Percentiles rank a stretch among this genome's conserved stretches.
Evolutionary conservation across 2,797 vertebrate species (phyloP).

Genomic region (Paedocypris micromegethes): DNA sequence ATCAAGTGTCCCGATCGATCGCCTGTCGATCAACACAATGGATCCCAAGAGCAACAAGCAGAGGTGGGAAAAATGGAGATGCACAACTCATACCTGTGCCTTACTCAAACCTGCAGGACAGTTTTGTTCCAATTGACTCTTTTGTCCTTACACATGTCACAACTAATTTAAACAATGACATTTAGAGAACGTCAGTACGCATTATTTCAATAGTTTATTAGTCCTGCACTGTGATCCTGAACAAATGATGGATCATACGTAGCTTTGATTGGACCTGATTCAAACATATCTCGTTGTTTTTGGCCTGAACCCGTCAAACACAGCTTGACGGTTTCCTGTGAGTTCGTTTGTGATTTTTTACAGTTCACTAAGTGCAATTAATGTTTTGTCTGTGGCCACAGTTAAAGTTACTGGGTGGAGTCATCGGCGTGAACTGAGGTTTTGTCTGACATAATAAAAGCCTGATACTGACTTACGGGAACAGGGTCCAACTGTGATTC

Average conservation of each 20-base stretch:
- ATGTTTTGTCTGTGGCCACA: constrained; percentile 28
- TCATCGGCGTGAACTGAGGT: constrained; percentile 17
- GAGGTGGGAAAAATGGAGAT: constrained; percentile 50
- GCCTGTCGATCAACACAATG: constrained; percentile 75
- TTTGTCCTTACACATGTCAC: neutral
- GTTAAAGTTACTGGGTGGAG: constrained; percentile 30
- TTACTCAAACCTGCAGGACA: neutral
- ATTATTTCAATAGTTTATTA: neutral
- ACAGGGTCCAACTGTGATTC: constrained; percentile 23
- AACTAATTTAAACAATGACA: no score
- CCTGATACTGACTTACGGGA: constrained; percentile 14
- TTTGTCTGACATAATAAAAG: constrained; percentile 25
- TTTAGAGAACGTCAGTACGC: no score
- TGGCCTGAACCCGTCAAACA: constrained; percentile 27
- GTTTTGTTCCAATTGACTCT: neutral
- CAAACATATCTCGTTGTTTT: constrained; percentile 23
- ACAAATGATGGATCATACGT: constrained; percentile 14
- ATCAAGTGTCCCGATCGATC: constrained; percentile 79
- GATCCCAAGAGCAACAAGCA: constrained; percentile 72
- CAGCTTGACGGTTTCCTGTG: constrained; percentile 19
- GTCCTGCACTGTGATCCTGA: neutral
- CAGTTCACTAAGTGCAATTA: constrained; percentile 30
- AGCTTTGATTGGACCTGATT: constrained; percentile 28
- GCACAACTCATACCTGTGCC: neutral
- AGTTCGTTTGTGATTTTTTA: constrained; percentile 21